phyloP scores from a whole-genome alignment of 2,888 invertebrate species.

The Glyphotaelius pellucidus region DNA sequence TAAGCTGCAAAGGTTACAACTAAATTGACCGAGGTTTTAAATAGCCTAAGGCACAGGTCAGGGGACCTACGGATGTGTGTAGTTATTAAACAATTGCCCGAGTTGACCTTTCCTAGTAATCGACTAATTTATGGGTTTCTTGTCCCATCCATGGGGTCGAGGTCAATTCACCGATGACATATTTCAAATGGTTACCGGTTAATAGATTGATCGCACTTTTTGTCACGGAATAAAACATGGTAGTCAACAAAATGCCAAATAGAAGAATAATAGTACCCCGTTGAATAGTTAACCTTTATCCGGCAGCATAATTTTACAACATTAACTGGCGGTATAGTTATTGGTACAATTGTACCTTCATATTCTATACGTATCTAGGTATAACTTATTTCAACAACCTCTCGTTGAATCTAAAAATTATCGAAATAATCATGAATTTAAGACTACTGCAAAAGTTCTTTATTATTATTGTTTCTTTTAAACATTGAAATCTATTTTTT shows the following conservation, averaged over 20 bases:
- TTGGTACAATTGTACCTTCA: no score
- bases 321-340: no score
- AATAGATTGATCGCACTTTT: neutral
- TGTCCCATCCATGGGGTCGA: neutral
- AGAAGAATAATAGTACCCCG: neutral
- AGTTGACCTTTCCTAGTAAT: constrained; percentile 5
- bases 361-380: no score
- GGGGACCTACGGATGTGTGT: neutral
- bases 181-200: neutral
- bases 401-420: no score
- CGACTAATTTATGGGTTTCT: constrained; percentile 13
- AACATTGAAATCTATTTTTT: no score
- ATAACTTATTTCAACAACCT: no score
- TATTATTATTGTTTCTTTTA: no score
- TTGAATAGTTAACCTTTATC: neutral
- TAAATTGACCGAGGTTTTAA: neutral
- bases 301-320: no score
- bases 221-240: neutral
- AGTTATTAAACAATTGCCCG: constrained; percentile 12
- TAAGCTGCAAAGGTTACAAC: neutral
- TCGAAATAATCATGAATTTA: no score
- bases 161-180: neutral
- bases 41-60: neutral
- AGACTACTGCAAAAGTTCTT: no score
- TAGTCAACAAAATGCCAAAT: neutral